These are phyloP conservation scores for Xestia xanthographa DNA, from an alignment of 2,888 invertebrate genomes.

Conservation along the genomic window DNA sequence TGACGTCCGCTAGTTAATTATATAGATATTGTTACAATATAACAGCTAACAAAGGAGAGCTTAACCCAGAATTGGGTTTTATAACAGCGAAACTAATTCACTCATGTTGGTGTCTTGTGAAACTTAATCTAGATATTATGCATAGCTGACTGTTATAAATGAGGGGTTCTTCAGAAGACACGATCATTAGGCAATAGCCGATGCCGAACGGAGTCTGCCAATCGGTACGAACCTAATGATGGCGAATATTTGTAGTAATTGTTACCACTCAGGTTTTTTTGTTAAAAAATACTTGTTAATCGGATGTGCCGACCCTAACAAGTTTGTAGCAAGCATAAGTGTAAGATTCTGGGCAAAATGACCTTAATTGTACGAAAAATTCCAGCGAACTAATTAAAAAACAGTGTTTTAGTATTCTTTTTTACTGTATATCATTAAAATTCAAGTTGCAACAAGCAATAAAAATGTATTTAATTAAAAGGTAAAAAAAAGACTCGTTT, in stretches of 20 bases:
- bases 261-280: not conserved
- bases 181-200: too few species aligned
- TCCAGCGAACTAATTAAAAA: conserved; percentile 48
- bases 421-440: conserved; percentile 55
- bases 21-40: not conserved
- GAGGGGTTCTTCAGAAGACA: too few species aligned
- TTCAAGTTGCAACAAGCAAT: conserved; percentile 62
- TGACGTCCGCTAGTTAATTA: too few species aligned
- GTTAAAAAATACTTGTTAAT: not conserved
- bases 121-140: not conserved
- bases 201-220: not conserved
- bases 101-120: not conserved
- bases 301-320: not conserved
- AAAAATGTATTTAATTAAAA: conserved; percentile 60
- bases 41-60: not conserved
- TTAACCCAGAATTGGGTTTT: not conserved
- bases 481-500: conserved; percentile 34
- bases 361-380: not conserved
- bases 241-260: not conserved
- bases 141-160: too few species aligned
- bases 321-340: not conserved
- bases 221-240: not conserved
- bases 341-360: not conserved
- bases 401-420: conserved; percentile 59
- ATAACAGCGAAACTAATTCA: not conserved